Evolutionary conservation across 2,113 vertebrate species (phyloP).

Genomic region (Agapornis roseicollis): DNA sequence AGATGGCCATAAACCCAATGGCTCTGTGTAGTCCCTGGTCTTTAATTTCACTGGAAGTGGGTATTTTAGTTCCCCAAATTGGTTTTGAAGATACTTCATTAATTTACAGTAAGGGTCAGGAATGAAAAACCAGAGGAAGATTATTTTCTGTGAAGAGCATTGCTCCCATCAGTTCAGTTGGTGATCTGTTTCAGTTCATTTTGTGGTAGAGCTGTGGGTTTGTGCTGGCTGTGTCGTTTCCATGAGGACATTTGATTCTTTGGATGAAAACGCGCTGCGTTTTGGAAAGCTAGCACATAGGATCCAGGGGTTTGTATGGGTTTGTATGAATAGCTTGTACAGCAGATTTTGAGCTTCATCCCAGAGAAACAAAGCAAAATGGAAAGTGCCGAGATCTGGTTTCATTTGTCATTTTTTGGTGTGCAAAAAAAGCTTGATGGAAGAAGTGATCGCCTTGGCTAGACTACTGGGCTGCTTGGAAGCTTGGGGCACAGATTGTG

Average conservation of each 20-base stretch:
- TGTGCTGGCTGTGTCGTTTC: neutral
- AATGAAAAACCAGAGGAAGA: neutral
- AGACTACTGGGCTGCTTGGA: neutral
- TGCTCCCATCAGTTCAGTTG: neutral
- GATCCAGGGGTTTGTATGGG: neutral
- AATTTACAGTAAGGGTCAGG: neutral
- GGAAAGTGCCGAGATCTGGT: conserved; percentile 10
- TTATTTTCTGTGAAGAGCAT: neutral
- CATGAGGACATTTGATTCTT: neutral
- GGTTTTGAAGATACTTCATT: neutral
- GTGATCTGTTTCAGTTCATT: neutral
- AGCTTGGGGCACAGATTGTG: neutral
- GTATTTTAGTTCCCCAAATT: neutral
- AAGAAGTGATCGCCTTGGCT: neutral
- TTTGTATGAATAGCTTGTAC: neutral
- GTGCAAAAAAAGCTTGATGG: neutral
- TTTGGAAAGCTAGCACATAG: neutral
- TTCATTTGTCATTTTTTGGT: conserved; percentile 21
- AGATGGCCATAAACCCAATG: neutral
- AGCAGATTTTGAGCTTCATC: conserved; percentile 19
- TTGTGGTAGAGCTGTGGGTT: conserved; percentile 23
- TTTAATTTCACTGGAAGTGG: neutral
- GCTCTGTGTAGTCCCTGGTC: neutral
- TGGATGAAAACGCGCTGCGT: neutral
- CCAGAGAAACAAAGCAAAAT: conserved; percentile 28